Conservation (phyloP, 2,797 vertebrate genomes). For the Pelodytes ibericus region DNA sequence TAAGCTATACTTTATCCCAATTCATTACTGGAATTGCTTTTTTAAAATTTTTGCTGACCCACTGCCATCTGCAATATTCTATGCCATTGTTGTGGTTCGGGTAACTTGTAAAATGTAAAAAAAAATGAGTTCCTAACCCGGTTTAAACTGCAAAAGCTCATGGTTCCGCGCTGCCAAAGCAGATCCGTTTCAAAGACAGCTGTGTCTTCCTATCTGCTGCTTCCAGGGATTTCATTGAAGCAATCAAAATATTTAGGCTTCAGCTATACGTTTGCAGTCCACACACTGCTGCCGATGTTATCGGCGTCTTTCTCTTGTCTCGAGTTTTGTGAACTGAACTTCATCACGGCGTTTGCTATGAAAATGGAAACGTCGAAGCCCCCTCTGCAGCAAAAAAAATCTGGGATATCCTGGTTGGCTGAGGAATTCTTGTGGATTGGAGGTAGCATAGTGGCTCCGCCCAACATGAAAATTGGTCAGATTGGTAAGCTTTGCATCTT, state of each 20-base stretch:
- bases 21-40: no score
- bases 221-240: neutral
- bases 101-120: no score
- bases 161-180: neutral
- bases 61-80: neutral
- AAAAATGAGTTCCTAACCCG: no score
- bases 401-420: constrained; percentile 68
- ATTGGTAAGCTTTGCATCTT: constrained; percentile 78
- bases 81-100: no score
- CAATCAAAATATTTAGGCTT: neutral
- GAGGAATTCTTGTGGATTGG: constrained; percentile 86
- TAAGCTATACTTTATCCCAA: neutral
- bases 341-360: neutral
- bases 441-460: constrained; percentile 75
- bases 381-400: constrained; percentile 63
- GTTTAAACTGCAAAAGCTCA: constrained; percentile 8
- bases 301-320: neutral
- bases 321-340: neutral
- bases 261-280: neutral
- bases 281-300: neutral
- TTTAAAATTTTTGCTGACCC: neutral
- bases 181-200: neutral
- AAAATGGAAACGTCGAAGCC: constrained; percentile 64
- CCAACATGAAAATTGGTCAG: constrained; percentile 80
- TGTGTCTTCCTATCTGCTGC: neutral